phyloP scores from a whole-genome alignment of 2,113 vertebrate species.

The Leptodactylus fuscus region DNA sequence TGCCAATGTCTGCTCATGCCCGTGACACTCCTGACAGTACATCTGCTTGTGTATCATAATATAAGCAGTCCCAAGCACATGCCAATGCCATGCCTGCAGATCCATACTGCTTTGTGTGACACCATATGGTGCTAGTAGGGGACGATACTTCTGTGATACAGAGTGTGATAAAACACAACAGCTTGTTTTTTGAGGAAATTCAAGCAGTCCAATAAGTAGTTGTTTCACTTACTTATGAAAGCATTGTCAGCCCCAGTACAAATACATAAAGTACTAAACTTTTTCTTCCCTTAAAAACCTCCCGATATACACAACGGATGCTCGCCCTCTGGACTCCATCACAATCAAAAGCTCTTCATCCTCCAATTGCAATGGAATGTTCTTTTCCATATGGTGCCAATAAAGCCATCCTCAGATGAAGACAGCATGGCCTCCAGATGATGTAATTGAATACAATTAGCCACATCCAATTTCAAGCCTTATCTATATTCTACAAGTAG shows the following conservation, averaged over 20 bases:
- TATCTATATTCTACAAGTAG: constrained; percentile 71
- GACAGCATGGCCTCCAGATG: constrained; percentile 71
- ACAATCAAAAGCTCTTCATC: constrained; percentile 46
- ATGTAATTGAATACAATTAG: constrained; percentile 83
- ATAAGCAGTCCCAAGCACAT: neutral
- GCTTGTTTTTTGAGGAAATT: too few relatives aligned
- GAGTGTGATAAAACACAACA: neutral
- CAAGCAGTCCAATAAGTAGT: too few relatives aligned
- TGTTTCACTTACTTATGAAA: too few relatives aligned
- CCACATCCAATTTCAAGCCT: constrained; percentile 82
- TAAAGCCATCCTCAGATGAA: constrained; percentile 72
- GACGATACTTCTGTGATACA: neutral
- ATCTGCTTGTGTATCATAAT: too few relatives aligned
- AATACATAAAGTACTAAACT: too few relatives aligned
- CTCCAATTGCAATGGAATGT: constrained; percentile 23
- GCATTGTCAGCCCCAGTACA: too few relatives aligned
- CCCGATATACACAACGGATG: neutral
- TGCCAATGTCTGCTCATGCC: neutral
- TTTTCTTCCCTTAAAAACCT: too few relatives aligned
- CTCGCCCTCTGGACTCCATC: constrained; percentile 20
- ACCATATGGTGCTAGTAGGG: neutral
- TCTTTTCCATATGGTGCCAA: constrained; percentile 75
- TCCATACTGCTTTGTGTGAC: neutral
- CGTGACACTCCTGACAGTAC: neutral
- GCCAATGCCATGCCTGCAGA: neutral